Evolutionary conservation across 2,113 vertebrate species (phyloP), one percentile per base, ranked within the genome.

Genomic region (Pomatostomus ruficeps): DNA sequence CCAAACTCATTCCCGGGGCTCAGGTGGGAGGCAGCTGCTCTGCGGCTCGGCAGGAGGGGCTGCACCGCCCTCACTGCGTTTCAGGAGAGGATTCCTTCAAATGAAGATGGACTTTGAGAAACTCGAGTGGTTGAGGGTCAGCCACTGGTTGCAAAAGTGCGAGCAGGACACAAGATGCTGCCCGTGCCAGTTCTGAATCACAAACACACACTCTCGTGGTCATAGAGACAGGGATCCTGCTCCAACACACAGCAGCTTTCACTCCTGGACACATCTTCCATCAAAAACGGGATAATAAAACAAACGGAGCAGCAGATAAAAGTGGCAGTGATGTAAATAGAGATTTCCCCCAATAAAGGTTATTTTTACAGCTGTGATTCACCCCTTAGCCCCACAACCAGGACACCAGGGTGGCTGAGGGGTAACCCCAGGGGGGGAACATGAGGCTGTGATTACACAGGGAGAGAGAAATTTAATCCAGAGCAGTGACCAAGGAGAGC

Each of bases 171-270:
- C 10, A 15, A 2, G 7, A 4, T 19, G 62, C 35, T 67, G 62
- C 48, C n/a, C 2, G 1, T 48, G 10, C 4, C 1, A 6, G 61
- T 46, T 43, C 71, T 83, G 91, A 28, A 18, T 25, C 36, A 38
- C 18, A 52, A 31, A 43, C 17, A 6, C 16, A 14, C 2, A 3
- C 6, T 15, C 11, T n/a, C 0, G 0, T 31, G 22, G 2, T 43
- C 33, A 3, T 0, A n/a, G 76, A 59, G 25, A n/a, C 21, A 59
- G 9, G 1, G 38, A 23, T 70, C 29, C n/a, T 72, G 43, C 43
- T 71, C 61, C 43, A 38, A 6, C 10, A 29, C 51, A 52, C 12
- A 48, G 54, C 24, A 87, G 25, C 5, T 28, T 13, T 45, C 7
- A 3, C 33, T 36, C 22, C 58, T 59, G 11, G 15, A 3, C 17